Base-by-base conservation (phyloP, 2,888 invertebrate species). In the Monochamus alternatus region DNA sequence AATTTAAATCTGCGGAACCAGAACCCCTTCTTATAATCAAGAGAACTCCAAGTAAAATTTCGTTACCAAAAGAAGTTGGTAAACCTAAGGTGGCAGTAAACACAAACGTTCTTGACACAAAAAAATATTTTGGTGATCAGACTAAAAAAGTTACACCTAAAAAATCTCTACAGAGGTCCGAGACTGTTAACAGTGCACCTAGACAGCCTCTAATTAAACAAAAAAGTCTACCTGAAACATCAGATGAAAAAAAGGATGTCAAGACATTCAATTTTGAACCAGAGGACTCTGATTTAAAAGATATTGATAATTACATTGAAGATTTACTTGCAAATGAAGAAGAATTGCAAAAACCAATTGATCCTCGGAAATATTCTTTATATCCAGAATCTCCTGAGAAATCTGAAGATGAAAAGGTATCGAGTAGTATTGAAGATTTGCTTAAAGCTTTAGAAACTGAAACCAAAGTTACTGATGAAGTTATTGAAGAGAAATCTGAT, bases 381-480 rank as follows among this genome's bases (percentile, higher is more conserved):
- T 60, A 76, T 65, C 66, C 64, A 47, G 81, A 80, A 66, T 59
- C 76, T 7, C 78, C 77, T 22, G 78, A 81, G 12, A 80, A 82
- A 22, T 75, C 78, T 14, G 83, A 83, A 44, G 84, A 84, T 5
- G 86, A 85, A 73, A 81, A 83, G 43, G 78, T 85, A 3, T 87
- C 88, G 3, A 87, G 86, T 75, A 89, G 89, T 78, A 89, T 89
- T 75, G 89, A 89, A 82, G 88, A 89, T 83, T 82, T 89, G 65
- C 84, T 89, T 31, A 87, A 87, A 80, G 89, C 89, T 14, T 77
- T 89, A 51, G 87, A 89, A 83, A 85, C 84, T 3, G 89, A 89
- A 84, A 86, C 87, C 4, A 80, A 77, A 60, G 80, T 78, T 7
- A 80, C 78, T 32, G 64, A 75, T 30, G 83, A 82, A 51, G 72